Conservation (phyloP, 2,113 vertebrate species). For the Sakesphorus luctuosus region DNA sequence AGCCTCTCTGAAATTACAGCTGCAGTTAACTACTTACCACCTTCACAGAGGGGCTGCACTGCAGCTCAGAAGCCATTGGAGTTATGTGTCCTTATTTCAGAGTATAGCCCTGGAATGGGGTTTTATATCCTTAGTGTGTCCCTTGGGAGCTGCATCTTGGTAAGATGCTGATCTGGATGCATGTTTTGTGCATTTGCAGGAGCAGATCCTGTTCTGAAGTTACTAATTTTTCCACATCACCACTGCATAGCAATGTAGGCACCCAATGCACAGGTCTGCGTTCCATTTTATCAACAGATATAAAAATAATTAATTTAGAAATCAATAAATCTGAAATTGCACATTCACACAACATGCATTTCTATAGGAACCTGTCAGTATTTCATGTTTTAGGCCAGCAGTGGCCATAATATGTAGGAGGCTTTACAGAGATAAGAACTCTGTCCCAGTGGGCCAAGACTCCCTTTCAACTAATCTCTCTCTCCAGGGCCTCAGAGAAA, state of each 20-base stretch:
- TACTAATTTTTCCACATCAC: neutral
- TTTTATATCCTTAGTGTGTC: neutral
- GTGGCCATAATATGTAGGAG: neutral
- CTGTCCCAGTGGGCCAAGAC: neutral
- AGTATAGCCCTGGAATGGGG: neutral
- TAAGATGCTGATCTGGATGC: neutral
- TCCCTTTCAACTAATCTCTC: neutral
- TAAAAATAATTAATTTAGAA: neutral
- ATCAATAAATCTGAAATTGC: neutral
- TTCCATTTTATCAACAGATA: neutral
- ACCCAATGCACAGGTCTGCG: neutral
- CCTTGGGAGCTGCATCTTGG: neutral
- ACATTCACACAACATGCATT: neutral
- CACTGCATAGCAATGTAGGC: neutral
- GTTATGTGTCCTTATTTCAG: neutral
- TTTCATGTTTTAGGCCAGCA: neutral
- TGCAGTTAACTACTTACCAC: neutral
- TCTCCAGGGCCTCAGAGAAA: neutral
- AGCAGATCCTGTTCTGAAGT: neutral
- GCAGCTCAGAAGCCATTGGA: rapidly evolving
- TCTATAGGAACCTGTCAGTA: neutral
- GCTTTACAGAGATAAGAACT: neutral
- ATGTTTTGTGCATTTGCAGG: neutral
- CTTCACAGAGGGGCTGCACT: neutral
- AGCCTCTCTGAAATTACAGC: neutral